These are phyloP conservation scores for Salvator merianae DNA, from an alignment of 2,113 vertebrate species.

Conservation along the genomic window DNA sequence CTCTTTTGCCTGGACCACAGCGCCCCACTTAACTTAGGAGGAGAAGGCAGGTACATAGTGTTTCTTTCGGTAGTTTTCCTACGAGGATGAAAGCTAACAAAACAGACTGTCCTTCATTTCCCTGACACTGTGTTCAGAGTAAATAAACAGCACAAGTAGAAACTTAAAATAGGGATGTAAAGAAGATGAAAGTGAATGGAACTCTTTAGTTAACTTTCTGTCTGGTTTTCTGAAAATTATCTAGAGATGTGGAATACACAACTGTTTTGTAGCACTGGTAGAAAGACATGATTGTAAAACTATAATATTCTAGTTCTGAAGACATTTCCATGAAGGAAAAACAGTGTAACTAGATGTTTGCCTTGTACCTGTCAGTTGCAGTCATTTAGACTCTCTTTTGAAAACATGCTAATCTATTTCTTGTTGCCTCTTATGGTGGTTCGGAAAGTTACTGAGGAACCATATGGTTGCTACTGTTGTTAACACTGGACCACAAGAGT, in stretches of 20 bases:
- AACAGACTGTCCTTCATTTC: constrained; percentile 36
- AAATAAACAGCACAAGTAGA: constrained; percentile 35
- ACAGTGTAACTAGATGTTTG: neutral
- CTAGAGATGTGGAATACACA: neutral
- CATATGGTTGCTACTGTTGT: too few relatives aligned
- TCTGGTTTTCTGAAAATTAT: neutral
- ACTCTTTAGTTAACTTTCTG: neutral
- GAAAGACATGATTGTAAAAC: neutral
- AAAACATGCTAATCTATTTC: neutral
- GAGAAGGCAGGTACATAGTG: constrained; percentile 24
- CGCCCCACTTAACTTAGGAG: neutral
- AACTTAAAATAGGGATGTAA: constrained; percentile 18
- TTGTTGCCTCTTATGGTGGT: neutral
- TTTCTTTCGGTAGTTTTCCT: constrained; percentile 69
- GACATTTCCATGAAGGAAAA: neutral
- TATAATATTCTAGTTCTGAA: neutral
- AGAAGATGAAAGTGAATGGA: neutral
- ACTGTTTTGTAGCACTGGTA: neutral
- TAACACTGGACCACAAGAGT: neutral
- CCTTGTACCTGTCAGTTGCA: neutral
- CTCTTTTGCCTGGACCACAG: neutral
- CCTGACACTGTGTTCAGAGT: constrained; percentile 45
- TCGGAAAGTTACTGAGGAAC: neutral
- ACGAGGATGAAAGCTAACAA: constrained; percentile 22
- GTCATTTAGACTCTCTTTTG: neutral